These are phyloP conservation scores for Phocoena sinus DNA, from an alignment of 2,113 vertebrate genomes.

Conservation along the genomic window DNA sequence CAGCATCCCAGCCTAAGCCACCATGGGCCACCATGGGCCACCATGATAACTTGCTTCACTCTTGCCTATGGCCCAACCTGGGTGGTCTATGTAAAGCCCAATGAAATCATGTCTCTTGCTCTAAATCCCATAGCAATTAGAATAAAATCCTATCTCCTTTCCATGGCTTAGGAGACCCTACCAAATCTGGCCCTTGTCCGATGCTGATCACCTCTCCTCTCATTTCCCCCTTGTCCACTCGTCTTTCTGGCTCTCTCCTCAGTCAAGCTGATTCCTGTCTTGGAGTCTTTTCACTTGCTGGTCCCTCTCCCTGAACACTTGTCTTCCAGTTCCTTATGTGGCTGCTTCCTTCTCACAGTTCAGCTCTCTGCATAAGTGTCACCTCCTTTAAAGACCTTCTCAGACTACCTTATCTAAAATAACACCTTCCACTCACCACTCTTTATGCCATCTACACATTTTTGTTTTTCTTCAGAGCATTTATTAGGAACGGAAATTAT, in stretches of 20 bases:
- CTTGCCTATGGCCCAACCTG: background rate
- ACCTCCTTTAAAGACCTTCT: background rate
- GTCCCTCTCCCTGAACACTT: too few species aligned
- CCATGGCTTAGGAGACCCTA: background rate
- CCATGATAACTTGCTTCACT: background rate
- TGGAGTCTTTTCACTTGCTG: background rate
- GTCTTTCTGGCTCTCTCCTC: background rate
- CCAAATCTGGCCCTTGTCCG: background rate
- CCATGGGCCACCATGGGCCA: background rate
- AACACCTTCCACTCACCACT: background rate
- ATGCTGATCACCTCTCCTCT: background rate
- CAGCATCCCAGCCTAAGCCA: too few species aligned
- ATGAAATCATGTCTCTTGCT: background rate
- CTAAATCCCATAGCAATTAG: background rate
- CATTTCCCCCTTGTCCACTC: fast-evolving
- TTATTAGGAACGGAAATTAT: background rate
- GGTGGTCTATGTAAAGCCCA: background rate
- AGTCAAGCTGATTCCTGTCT: background rate
- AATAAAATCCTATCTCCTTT: background rate
- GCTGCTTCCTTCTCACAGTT: background rate
- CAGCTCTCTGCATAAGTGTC: background rate
- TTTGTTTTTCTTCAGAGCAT: background rate
- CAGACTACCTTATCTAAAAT: background rate
- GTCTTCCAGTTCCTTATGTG: background rate
- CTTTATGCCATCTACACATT: background rate